Base-by-base conservation (phyloP, 2,888 invertebrate genomes). In the Pachliopta kotzebuea region DNA sequence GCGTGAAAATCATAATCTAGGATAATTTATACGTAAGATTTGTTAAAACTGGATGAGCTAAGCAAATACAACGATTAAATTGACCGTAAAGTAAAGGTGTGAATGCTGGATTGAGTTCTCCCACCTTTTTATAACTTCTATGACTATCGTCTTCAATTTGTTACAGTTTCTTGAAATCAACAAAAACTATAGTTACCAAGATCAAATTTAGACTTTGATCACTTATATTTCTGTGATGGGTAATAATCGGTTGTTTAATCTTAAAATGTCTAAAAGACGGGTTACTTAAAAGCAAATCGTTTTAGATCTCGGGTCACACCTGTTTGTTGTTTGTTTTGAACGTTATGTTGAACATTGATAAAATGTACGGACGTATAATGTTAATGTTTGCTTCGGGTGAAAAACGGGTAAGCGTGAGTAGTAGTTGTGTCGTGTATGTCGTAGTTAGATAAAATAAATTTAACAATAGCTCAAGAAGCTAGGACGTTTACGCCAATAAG, bases 391-490 rank as follows among this genome's bases (percentile, higher is more conserved):
- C 82, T 86, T 88, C 84, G 88, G 86, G 89, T 88, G 84, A 86
- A 88, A 88, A 86, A 86, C 85, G 88, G 88, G 86, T 90, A 85
- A 83, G 78, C 69, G 75, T 81, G 73, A 74, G 83, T 85, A 85
- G 85, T 76, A 65, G 71, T 70, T 71, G 71, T 76, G 80, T 86
- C 79, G 79, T 78, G 75, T 83, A 78, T 80, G 80, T 76, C 74
- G 78, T 90, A 91, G 90, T 88, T 91, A 90, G 90, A 84, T 79
- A 76, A 80, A 84, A 85, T 84, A 81, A 83, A 81, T 79, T 85
- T 83, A 85, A 84, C 81, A 84, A 85, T 85, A 86, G 83, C 76
- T 79, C 77, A 82, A 81, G 74, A 82, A 75, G 85, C 87, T 90
- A 89, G 87, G 71, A 75, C 79, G 79, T 78, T 74, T 68, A 84